A percentile compares a stretch with the other conserved stretches of the same genome.
These are phyloP conservation scores for Chymomyza caudatula DNA, from an alignment of 2,888 invertebrate genomes.

Conservation along the genomic window DNA sequence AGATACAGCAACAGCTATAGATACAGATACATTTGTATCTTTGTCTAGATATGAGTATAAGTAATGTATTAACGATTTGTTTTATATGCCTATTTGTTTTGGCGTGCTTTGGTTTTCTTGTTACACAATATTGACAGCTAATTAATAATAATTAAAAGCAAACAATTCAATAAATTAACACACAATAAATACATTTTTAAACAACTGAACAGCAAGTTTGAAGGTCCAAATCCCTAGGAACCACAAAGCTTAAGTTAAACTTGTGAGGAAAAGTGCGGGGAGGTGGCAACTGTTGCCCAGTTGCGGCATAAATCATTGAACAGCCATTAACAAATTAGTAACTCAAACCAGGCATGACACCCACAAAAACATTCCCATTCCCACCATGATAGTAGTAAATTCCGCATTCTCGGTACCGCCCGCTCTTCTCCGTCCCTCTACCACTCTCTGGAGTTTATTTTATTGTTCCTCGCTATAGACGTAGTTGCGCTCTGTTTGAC, in stretches of 20 bases:
- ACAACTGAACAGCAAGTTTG: background rate
- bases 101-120: conserved; percentile 23
- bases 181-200: conserved; percentile 8
- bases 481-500: background rate
- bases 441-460: background rate
- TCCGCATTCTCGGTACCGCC: background rate
- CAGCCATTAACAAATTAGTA: conserved; percentile 60
- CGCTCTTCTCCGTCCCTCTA: no score
- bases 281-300: conserved; percentile 19
- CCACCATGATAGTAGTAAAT: no score
- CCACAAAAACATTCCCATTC: background rate
- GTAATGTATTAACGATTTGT: background rate
- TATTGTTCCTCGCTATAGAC: background rate
- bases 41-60: no score
- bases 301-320: conserved; percentile 51
- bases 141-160: conserved; percentile 27
- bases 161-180: conserved; percentile 49
- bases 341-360: conserved; percentile 30
- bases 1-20: conserved; percentile 10
- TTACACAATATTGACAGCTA: conserved; percentile 24
- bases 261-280: conserved; percentile 20
- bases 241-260: conserved; percentile 9
- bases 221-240: background rate
- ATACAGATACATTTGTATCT: conserved; percentile 8
- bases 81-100: conserved; percentile 11